Conservation (phyloP, 2,113 vertebrate species). For the Pristiophorus japonicus region DNA sequence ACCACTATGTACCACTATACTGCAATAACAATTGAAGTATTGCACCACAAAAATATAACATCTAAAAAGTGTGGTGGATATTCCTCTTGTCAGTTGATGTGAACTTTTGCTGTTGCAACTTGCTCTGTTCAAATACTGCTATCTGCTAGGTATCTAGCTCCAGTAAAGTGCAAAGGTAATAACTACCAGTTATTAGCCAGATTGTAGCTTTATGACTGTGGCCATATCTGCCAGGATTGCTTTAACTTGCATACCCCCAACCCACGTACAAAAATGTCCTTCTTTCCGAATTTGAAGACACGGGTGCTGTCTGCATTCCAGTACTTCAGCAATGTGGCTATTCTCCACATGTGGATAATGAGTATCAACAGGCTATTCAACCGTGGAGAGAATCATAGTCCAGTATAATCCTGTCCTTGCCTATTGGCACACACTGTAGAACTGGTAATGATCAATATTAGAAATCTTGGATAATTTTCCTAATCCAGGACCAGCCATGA, state of each 20-base stretch:
- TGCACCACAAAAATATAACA: not conserved
- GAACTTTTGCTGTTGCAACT: not conserved
- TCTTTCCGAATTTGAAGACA: not conserved
- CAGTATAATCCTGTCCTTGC: not conserved
- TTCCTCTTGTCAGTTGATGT: not conserved
- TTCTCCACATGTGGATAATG: not conserved
- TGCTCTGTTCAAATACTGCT: not conserved
- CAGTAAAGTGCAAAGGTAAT: not conserved
- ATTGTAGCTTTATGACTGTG: not conserved
- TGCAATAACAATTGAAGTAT: not conserved
- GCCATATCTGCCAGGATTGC: not conserved
- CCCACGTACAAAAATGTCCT: not conserved
- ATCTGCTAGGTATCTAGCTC: not conserved
- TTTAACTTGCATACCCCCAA: not conserved
- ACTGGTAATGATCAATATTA: not conserved
- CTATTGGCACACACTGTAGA: not conserved
- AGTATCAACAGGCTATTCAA: not conserved
- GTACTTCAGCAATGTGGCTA: not conserved
- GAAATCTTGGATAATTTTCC: not conserved
- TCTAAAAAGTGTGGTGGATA: not conserved
- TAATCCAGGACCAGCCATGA: too few species aligned
- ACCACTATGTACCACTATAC: not conserved
- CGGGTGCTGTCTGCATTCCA: not conserved
- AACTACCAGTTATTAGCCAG: not conserved
- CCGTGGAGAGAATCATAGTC: not conserved